phyloP scores from a whole-genome alignment of 2,113 vertebrate species.

The Anoura caudifer region DNA sequence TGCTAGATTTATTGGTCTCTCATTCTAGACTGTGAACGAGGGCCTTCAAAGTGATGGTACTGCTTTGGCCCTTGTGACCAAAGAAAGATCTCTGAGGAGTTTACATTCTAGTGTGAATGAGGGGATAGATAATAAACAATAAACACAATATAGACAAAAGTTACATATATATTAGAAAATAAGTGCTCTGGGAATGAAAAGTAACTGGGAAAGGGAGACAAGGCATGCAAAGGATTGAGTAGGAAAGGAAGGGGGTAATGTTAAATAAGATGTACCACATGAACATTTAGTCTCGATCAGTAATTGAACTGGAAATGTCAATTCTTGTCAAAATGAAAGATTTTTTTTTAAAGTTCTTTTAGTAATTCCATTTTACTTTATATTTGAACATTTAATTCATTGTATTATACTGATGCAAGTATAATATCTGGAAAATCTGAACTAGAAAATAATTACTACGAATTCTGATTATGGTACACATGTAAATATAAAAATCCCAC shows the following conservation, averaged over 20 bases:
- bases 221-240: fast-evolving
- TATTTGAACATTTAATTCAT: not conserved
- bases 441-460: not conserved
- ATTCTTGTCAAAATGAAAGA: not conserved
- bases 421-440: not conserved
- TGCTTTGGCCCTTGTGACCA: not conserved
- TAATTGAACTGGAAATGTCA: not conserved
- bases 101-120: not conserved
- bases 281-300: not conserved
- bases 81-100: not conserved
- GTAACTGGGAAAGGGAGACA: not conserved
- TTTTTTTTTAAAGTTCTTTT: not conserved
- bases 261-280: not conserved
- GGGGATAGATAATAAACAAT: not conserved
- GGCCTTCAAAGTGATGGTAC: not conserved
- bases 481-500: not conserved
- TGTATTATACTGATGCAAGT: not conserved
- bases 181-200: not conserved
- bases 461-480: not conserved
- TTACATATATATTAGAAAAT: not conserved
- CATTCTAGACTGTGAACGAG: not conserved
- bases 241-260: not conserved
- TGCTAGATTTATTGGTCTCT: not conserved
- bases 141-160: not conserved
- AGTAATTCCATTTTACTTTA: not conserved